phyloP scores from a whole-genome alignment of 2,888 invertebrate genomes.

The Anaspis maculata region DNA sequence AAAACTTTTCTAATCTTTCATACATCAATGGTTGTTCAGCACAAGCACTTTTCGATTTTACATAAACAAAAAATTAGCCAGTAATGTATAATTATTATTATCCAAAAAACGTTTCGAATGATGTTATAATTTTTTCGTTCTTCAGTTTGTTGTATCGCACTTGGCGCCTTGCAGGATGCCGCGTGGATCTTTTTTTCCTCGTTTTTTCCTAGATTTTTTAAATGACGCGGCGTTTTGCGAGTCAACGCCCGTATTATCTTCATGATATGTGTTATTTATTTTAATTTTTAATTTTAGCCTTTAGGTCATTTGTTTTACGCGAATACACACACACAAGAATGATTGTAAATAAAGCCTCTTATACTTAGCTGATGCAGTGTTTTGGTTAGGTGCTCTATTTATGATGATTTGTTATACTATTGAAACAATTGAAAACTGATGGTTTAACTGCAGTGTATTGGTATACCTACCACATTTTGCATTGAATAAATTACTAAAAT shows the following conservation, averaged over 20 bases:
- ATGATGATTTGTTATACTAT: conserved; percentile 29
- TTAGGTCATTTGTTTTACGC: conserved; percentile 16
- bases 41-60: conserved; percentile 23
- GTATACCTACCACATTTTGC: conserved; percentile 36
- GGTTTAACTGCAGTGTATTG: conserved; percentile 33
- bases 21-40: conserved; percentile 35
- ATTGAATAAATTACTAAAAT: conserved; percentile 34
- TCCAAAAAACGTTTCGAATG: conserved; percentile 4
- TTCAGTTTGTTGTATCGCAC: too few relatives aligned
- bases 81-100: conserved; percentile 6
- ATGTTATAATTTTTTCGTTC: conserved; percentile 12
- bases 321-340: too few relatives aligned
- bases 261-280: conserved; percentile 28
- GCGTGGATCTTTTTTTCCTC: too few relatives aligned
- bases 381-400: conserved; percentile 34
- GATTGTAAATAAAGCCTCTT: conserved; percentile 29
- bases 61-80: conserved; percentile 14
- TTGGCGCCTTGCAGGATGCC: too few relatives aligned
- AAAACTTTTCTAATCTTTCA: conserved; percentile 40
- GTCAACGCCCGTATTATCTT: conserved; percentile 25
- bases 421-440: too few relatives aligned
- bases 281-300: conserved; percentile 23
- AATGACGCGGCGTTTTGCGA: too few relatives aligned
- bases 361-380: conserved; percentile 23
- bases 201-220: too few relatives aligned